Base-by-base conservation (phyloP, 2,888 invertebrate species). In the Ennomos quercinarius region DNA sequence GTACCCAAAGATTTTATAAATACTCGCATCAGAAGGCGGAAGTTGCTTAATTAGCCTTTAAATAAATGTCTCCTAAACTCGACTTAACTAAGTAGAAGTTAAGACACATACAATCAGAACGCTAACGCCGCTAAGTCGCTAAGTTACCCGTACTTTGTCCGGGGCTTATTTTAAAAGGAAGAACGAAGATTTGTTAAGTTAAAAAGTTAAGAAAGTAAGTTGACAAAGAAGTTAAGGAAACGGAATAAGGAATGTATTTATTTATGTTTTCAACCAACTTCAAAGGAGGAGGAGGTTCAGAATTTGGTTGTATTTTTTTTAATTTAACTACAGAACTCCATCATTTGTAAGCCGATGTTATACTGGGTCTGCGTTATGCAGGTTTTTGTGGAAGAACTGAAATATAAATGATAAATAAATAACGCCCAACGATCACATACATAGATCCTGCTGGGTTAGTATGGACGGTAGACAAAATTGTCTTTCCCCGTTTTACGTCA, bases 11-110 rank as follows among this genome's bases (percentile, higher is more conserved):
- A 67, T 61, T 44, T 48, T 48, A 36, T 40, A 45, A 48, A 8
- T 38, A 27, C 27, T 9, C 9, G 39, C 17, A 40, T 38, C 17
- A 10, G n/a, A 57, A 52, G 10, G 10, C 54, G 40, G 55, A 61
- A 63, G 57, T 57, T 41, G 37, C 44, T 48, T 51, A 61, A 55
- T 61, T 52, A 64, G 59, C 46, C 45, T 49, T 50, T 49, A 60
- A 63, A 63, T 61, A 50, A 64, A 54, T 52, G 56, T 62, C 52
- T 36, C 54, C 11, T 11, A 37, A 55, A n/a, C 36, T 50, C 27
- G 2, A n/a, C 17, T 42, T 54, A 46, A 54, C 53, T 46, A 46
- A 54, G 46, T 54, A 41, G 17, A 35, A 35, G 53, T 37, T n/a
- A 39, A 40, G 45, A 50, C 51, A 51, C 60, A 45, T 54, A 54